phyloP scores from a whole-genome alignment of 2,888 invertebrate genomes.

The Pterobdella sp. region DNA sequence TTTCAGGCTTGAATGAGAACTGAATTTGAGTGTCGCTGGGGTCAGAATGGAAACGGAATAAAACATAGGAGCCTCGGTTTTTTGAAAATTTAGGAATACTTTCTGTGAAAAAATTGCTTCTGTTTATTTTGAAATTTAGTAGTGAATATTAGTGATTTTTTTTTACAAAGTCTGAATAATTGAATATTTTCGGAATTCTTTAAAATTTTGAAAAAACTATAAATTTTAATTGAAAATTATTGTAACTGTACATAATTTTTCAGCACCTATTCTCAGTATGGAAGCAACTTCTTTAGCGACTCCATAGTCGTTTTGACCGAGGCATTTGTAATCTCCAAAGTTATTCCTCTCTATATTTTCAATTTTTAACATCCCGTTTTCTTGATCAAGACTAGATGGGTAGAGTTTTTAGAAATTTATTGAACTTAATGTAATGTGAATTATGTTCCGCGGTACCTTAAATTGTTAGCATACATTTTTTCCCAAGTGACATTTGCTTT shows the following conservation, averaged over 20 bases:
- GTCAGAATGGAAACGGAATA: background rate
- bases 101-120: too few relatives aligned
- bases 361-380: background rate
- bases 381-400: too few relatives aligned
- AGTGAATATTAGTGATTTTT: too few relatives aligned
- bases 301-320: background rate
- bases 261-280: background rate
- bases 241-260: too few relatives aligned
- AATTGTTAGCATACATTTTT: background rate
- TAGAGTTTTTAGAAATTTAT: too few relatives aligned
- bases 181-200: too few relatives aligned
- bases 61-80: background rate
- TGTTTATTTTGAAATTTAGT: too few relatives aligned
- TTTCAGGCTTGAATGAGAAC: background rate
- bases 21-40: background rate
- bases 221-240: too few relatives aligned
- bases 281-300: background rate
- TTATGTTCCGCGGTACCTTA: background rate
- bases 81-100: background rate
- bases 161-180: too few relatives aligned
- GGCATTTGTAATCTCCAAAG: slow-evolving; percentile 4
- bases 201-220: too few relatives aligned
- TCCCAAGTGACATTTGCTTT: background rate
- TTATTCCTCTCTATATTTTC: too few relatives aligned
- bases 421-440: too few relatives aligned